Percentiles rank a stretch among this genome's conserved stretches.
Evolutionary conservation across 2,797 vertebrate species (phyloP).

Genomic region (Coracias cyanogaster): DNA sequence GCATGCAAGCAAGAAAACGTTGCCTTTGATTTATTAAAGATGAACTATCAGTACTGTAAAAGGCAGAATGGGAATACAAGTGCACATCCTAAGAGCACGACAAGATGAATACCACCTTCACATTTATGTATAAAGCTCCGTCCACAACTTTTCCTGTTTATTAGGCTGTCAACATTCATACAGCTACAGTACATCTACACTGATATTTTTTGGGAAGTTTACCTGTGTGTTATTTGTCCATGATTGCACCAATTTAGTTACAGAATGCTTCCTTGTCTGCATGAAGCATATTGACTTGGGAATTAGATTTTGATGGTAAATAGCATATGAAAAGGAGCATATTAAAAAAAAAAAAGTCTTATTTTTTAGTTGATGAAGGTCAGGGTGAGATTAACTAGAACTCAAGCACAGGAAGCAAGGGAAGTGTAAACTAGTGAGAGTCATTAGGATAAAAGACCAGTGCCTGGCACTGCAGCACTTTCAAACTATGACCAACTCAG

Average conservation of each 20-base stretch:
- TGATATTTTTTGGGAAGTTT: not conserved
- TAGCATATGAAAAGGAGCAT: not conserved
- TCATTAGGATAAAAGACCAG: not conserved
- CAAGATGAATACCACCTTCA: not conserved
- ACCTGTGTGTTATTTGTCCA: not conserved
- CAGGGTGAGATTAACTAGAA: not conserved
- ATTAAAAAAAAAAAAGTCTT: not conserved
- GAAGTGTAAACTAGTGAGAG: not conserved
- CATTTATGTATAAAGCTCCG: not conserved
- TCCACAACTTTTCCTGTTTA: not conserved
- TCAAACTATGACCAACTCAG: not conserved
- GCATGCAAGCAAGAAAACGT: not conserved
- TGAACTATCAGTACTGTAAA: not conserved
- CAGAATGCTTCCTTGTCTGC: not conserved
- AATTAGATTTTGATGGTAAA: not conserved
- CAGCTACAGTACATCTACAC: not conserved
- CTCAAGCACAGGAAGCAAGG: not conserved
- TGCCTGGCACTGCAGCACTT: not conserved
- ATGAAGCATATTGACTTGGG: not conserved
- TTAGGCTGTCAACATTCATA: constrained; percentile 21
- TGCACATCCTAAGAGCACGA: not conserved
- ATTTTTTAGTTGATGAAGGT: not conserved
- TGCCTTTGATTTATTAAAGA: constrained; percentile 50
- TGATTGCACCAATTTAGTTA: not conserved
- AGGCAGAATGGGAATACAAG: not conserved